These are phyloP conservation scores for Diarsia rubi DNA, from an alignment of 2,888 invertebrate genomes.

Conservation along the genomic window DNA sequence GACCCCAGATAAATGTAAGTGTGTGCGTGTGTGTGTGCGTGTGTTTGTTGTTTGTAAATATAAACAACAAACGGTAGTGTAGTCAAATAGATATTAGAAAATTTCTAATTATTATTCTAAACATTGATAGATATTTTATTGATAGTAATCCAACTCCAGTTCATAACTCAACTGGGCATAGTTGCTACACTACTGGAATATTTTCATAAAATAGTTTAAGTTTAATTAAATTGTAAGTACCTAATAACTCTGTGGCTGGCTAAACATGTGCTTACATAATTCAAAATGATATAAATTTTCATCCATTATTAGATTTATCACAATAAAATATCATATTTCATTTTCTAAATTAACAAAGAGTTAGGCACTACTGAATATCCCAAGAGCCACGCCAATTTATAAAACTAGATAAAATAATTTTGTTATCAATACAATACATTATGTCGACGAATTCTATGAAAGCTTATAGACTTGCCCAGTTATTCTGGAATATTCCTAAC, in stretches of 20 bases:
- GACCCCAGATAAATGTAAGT: background rate
- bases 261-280: background rate
- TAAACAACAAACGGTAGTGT: background rate
- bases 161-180: background rate
- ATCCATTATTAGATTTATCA: background rate
- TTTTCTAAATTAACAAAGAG: background rate
- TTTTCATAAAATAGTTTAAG: background rate
- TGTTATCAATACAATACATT: background rate
- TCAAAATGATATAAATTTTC: background rate
- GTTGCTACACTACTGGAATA: background rate
- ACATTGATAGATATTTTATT: background rate
- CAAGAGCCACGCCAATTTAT: background rate
- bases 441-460: conserved; percentile 21
- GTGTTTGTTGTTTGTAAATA: too few relatives aligned
- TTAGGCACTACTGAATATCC: background rate
- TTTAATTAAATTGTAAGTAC: background rate
- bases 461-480: background rate
- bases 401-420: background rate
- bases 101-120: background rate
- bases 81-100: background rate
- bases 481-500: conserved; percentile 24
- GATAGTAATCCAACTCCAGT: background rate
- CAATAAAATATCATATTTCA: background rate
- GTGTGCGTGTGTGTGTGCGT: too few relatives aligned
- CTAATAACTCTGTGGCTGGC: background rate